Base-by-base conservation (phyloP, 2,113 vertebrate species). In the Tachysurus vachellii region DNA sequence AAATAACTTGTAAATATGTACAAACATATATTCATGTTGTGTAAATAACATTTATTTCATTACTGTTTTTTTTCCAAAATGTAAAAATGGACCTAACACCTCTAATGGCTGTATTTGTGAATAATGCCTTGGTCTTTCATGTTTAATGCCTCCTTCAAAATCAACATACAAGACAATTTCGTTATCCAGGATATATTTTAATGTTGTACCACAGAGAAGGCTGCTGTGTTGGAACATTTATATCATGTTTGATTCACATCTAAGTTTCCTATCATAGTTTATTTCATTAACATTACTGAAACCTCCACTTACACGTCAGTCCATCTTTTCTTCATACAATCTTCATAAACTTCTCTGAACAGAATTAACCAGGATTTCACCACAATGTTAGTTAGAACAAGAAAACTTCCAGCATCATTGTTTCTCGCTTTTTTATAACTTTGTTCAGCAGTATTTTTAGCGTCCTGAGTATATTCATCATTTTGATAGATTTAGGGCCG, bases 401-500 rank as follows among this genome's bases (percentile, higher is more conserved):
- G 47, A 54, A 56, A 54, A 28, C 8, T 53, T 56, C 53, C n/a
- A 23, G 10, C 8, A 1, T 36, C 31, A 59, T 4, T 80, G 50
- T 50, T 54, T 31, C 17, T 28, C 3, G 23, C 5, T 19, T 31
- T 9, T 56, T 10, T 2, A 36, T 0, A 59, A 80, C 79, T 80
- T 59, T 59, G n/a, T 54, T 77, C 75, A 28, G 47, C 50, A 28
- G 23, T 57, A 57, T 56, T 28, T 61, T 21, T 31, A 19, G 17
- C 21, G 1, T 81, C 79, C 56, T 61, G 31, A 79, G 11, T 44
- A 61, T 44, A 42, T 61, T 36, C n/a, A 81, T 61, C 56, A 61
- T 61, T 44, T 59, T 80, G 79, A 80, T 80, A 80, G 54, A 59
- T 80, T 80, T 42, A 57, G 79, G 79, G 54, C 79, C 36, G 17